Evolutionary conservation across 2,797 vertebrate genomes (phyloP), one percentile per base, ranked within the genome.

Genomic region (Catostomus latipinnis): DNA sequence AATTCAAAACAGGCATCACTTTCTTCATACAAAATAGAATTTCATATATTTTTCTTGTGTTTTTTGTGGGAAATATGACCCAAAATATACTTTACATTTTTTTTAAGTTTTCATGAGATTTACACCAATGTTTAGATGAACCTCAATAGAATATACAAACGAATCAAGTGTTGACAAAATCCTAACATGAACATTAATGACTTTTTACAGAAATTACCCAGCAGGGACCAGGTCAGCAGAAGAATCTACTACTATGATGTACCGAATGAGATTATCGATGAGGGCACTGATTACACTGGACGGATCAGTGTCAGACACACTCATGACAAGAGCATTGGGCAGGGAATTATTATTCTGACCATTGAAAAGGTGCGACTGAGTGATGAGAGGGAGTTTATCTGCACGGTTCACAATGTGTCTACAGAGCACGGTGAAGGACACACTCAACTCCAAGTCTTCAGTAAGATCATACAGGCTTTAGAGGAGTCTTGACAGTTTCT

Each of bases 311-410:
- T 98, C 66, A 89, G 80, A 1, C 63, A 81, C 22, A 46, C 9
- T 71, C 5, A 72, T 45, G 60, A 73, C 7, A 12, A 11, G 1
- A 82, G 48, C 0, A 34, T 34, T 34, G 68, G 46, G 0, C 0
- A 22, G 60, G 63, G 84, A 18, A 79, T 79, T 10, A 83, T 87
- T 6, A 77, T 94, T 53, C 84, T 99, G 86, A 93, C 84, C 16
- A 90, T 99, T 88, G 70, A 10, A 0, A 2, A 84, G 0, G 91
- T 96, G 81, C 82, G 78, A 0, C 6, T 91, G 34, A 63, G 45
- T 0, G 97, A 99, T 0, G 88, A 93, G 58, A 80, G 74, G 54
- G 88, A 90, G 13, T 97, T 95, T 34, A 71, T 95, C 82, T 99
- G 97, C 88, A 76, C 58, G 18, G 87, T 96, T 0, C 86, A 53